Percentiles rank a stretch among this genome's conserved stretches.
These are phyloP conservation scores for Hydrochoerus hydrochaeris DNA, from an alignment of 2,113 vertebrate genomes.

Conservation along the genomic window DNA sequence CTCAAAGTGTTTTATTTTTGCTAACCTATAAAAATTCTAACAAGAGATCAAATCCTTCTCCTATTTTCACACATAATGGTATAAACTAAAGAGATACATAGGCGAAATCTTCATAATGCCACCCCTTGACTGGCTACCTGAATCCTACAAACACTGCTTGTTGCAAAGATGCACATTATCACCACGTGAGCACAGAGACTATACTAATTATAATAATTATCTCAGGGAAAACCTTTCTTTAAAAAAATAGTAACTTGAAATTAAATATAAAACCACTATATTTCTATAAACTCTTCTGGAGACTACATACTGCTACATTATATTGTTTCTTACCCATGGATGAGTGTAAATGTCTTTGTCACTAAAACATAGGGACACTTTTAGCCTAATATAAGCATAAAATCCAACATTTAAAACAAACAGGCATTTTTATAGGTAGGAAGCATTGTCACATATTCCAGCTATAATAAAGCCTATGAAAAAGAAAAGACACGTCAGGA, in stretches of 20 bases:
- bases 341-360: slow-evolving; percentile 69
- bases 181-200: slow-evolving; percentile 7
- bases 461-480: slow-evolving; percentile 76
- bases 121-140: slow-evolving; percentile 53
- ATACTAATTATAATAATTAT: slow-evolving; percentile 69
- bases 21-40: slow-evolving; percentile 43
- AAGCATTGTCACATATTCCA: slow-evolving; percentile 71
- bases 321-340: slow-evolving; percentile 63
- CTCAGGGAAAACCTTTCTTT: slow-evolving; percentile 51
- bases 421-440: slow-evolving; percentile 75
- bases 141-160: slow-evolving; percentile 28
- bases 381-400: slow-evolving; percentile 74
- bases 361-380: slow-evolving; percentile 77
- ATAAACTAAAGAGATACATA: slow-evolving; percentile 35
- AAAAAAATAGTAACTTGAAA: slow-evolving; percentile 69
- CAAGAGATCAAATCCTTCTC: not conserved
- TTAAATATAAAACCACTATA: slow-evolving; percentile 68
- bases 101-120: not conserved
- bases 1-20: slow-evolving; percentile 75
- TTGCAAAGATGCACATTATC: slow-evolving; percentile 52
- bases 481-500: slow-evolving; percentile 75
- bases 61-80: not conserved
- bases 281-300: slow-evolving; percentile 66
- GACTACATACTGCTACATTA: slow-evolving; percentile 59
- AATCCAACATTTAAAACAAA: slow-evolving; percentile 78